phyloP scores from a whole-genome alignment of 1,140 invertebrate species.

The Hesperophylax magnus region DNA sequence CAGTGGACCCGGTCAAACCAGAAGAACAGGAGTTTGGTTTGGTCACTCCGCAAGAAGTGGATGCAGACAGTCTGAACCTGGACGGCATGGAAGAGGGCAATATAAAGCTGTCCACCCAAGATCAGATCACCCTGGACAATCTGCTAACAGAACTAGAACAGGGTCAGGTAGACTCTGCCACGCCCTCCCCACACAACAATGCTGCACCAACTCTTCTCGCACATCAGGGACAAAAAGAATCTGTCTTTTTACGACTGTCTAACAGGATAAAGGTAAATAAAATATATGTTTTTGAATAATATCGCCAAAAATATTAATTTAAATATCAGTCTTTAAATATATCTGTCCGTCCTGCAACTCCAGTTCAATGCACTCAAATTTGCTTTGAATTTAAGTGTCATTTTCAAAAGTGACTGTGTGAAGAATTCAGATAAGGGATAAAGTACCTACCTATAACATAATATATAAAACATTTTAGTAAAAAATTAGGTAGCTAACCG shows the following conservation, averaged over 20 bases:
- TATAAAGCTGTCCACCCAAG: conserved; percentile 54
- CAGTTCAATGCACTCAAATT: too few relatives aligned
- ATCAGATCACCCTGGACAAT: conserved; percentile 59
- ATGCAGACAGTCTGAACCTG: conserved; percentile 44
- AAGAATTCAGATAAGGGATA: too few relatives aligned
- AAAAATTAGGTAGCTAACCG: too few relatives aligned
- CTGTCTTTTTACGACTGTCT: conserved; percentile 93
- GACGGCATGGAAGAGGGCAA: conserved; percentile 33
- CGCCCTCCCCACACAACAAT: conserved; percentile 51
- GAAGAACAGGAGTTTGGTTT: conserved; percentile 10
- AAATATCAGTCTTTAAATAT: too few relatives aligned
- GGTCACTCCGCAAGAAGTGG: conserved; percentile 21
- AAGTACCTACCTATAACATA: too few relatives aligned
- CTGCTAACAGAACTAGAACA: conserved; percentile 68
- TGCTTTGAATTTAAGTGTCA: too few relatives aligned
- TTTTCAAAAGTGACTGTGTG: too few relatives aligned
- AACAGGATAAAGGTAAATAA: conserved; percentile 92
- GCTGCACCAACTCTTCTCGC: conserved; percentile 61
- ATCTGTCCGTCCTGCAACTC: too few relatives aligned
- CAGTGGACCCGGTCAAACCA: not conserved
- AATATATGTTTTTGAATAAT: too few relatives aligned
- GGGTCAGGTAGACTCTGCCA: conserved; percentile 64
- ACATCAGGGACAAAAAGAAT: conserved; percentile 87
- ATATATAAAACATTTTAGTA: too few relatives aligned
- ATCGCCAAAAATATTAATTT: too few relatives aligned